Conservation (phyloP, 2,888 invertebrate species). For the Helicoverpa assulta region DNA sequence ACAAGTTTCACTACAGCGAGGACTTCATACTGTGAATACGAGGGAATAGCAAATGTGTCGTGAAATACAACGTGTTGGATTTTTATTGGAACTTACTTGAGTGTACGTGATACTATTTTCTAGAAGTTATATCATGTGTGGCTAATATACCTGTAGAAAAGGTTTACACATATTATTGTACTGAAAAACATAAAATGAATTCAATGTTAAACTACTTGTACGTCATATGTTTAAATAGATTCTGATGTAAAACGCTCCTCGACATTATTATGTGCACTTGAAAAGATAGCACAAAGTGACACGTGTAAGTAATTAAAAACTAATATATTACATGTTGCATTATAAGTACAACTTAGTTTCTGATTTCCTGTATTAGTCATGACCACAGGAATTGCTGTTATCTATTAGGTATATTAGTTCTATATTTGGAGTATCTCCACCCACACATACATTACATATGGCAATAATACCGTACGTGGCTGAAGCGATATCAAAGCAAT, state of each 20-base stretch:
- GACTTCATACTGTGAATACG: constrained; percentile 59
- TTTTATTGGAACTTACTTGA: constrained; percentile 57
- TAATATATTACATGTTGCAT: too few relatives aligned
- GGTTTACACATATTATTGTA: too few relatives aligned
- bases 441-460: constrained; percentile 47
- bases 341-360: background rate
- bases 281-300: too few relatives aligned
- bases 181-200: too few relatives aligned
- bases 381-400: background rate
- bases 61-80: constrained; percentile 46
- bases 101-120: constrained; percentile 43
- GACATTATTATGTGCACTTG: too few relatives aligned
- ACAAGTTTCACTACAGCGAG: constrained; percentile 48
- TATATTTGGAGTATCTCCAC: constrained; percentile 36
- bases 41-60: constrained; percentile 66
- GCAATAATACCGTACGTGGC: constrained; percentile 43
- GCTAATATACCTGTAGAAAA: too few relatives aligned
- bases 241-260: too few relatives aligned
- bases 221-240: too few relatives aligned
- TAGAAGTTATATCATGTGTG: constrained; percentile 20
- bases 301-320: too few relatives aligned
- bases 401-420: constrained; percentile 20
- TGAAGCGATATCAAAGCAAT: constrained; percentile 52
- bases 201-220: too few relatives aligned
- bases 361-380: background rate